phyloP scores from a whole-genome alignment of 2,113 vertebrate species.

The Columba janthina region DNA sequence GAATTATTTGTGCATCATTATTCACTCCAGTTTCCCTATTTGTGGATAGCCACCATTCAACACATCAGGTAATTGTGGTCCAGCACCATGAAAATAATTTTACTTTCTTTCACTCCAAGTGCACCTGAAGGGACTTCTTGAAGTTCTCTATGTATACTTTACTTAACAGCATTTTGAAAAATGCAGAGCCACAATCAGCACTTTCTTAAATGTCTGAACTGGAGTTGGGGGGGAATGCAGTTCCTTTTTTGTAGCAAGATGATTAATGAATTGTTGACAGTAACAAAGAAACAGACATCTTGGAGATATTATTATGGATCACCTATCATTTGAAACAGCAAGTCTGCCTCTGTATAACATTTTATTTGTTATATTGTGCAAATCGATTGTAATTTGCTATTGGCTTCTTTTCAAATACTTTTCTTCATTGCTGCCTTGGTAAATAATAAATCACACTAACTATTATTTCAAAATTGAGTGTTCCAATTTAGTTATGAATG shows the following conservation, averaged over 20 bases:
- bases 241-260: conserved; percentile 3
- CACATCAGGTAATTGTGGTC: background rate
- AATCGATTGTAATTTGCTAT: conserved; percentile 68
- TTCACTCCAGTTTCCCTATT: background rate
- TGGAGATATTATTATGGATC: conserved; percentile 61
- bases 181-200: background rate
- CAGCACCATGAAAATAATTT: background rate
- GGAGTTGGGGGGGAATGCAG: too few relatives aligned
- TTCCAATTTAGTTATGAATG: conserved; percentile 65
- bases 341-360: conserved; percentile 54
- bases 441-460: conserved; percentile 69
- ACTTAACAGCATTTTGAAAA: background rate
- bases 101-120: background rate
- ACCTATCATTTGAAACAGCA: conserved; percentile 34
- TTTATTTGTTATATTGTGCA: conserved; percentile 63
- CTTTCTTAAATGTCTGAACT: background rate
- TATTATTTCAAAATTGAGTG: conserved; percentile 63
- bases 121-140: background rate
- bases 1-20: background rate
- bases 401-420: conserved; percentile 49
- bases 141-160: background rate
- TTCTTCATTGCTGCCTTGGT: conserved; percentile 49
- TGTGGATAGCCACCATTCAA: background rate
- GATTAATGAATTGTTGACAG: conserved; percentile 65
- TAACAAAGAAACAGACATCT: conserved; percentile 54